phyloP scores from a whole-genome alignment of 2,888 invertebrate species.

The Plebejus argus region DNA sequence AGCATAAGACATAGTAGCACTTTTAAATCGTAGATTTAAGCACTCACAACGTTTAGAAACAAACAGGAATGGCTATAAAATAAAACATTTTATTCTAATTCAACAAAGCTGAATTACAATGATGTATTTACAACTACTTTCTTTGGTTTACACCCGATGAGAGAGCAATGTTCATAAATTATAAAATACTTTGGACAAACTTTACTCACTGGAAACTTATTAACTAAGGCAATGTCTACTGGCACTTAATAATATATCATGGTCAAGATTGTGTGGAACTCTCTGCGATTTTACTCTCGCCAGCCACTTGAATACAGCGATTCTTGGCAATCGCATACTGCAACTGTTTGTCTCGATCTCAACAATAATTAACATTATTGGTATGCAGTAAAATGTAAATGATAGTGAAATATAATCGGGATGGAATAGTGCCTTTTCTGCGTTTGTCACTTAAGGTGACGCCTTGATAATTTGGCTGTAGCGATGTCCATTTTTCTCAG shows the following conservation, averaged over 20 bases:
- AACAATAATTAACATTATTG: too few species aligned
- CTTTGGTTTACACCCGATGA: constrained; percentile 21
- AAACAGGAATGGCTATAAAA: constrained; percentile 1
- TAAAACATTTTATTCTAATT: constrained; percentile 16
- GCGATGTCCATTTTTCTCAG: too few species aligned
- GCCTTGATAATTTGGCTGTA: too few species aligned
- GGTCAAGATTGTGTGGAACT: background rate
- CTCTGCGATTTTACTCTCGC: background rate
- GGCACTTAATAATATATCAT: background rate
- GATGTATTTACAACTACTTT: background rate
- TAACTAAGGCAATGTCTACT: background rate
- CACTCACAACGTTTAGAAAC: too few species aligned
- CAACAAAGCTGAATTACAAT: constrained; percentile 4
- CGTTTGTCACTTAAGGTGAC: too few species aligned
- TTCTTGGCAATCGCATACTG: background rate
- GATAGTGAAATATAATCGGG: too few species aligned
- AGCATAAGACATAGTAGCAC: too few species aligned
- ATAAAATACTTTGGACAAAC: background rate
- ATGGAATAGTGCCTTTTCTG: too few species aligned
- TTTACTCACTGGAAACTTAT: background rate
- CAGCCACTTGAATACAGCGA: background rate
- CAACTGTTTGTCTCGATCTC: too few species aligned
- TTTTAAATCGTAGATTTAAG: too few species aligned
- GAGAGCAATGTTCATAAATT: background rate
- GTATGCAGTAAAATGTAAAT: too few species aligned